Evolutionary conservation across 2,888 invertebrate genomes (phyloP), one percentile per base, ranked within the genome.

Genomic region (Pterostichus niger): DNA sequence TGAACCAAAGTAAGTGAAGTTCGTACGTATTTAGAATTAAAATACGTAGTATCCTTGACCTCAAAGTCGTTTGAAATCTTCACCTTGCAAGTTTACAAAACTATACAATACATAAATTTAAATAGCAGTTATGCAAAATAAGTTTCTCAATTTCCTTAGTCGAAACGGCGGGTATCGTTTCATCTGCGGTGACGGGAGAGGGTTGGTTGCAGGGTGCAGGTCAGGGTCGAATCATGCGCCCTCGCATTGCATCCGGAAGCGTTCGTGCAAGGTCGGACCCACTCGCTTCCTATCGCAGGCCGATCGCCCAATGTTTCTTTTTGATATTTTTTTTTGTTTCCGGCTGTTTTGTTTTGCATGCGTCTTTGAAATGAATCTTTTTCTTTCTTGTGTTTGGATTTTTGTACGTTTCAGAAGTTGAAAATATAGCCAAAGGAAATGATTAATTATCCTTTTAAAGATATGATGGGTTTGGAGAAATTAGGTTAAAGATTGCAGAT

Each of bases 191-290:
- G 40, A 6, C 3, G 40, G 40, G 40, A 40, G 40, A 6, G 40
- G 6, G 40, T 40, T 35, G n/a, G 40, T 40, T 35, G 35, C 64
- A 33, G 35, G 31, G 31, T 35, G 35, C 64, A 64, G 64, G 64
- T 64, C 64, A 64, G 64, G 64, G 64, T 64, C 64, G 64, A 13
- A 33, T 33, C 64, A 35, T 64, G 64, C 35, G 64, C 64, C 64
- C 64, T 35, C 54, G 54, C 35, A 49, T 5, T 64, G 64, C 35
- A 64, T n/a, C 49, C 33, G 13, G 64, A 64, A 64, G 33, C 35
- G 13, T 49, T 64, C 64, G 64, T 64, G 64, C 64, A 64, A 64
- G 35, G 64, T 64, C 64, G 64, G 35, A 24, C 24, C 64, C 13
- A 11, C 10, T 40, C 9, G 40, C 40, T 5, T 40, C 2, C 40